Conservation (phyloP, 2,797 vertebrate species). For the Mastacembelus armatus region DNA sequence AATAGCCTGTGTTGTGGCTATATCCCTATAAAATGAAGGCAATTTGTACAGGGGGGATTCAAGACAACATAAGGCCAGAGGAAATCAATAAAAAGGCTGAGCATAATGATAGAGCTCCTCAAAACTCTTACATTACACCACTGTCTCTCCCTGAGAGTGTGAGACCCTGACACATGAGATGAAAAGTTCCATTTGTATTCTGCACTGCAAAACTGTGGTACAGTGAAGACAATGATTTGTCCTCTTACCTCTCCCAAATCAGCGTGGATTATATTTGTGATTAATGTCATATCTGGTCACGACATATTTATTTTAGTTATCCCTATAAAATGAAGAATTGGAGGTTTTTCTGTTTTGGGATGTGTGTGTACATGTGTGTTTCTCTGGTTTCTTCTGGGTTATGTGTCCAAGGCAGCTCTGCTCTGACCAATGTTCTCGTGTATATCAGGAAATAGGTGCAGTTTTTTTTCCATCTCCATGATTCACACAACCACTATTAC, state of each 20-base stretch:
- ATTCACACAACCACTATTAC: conserved; percentile 45
- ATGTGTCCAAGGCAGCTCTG: conserved; percentile 70
- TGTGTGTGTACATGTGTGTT: conserved; percentile 7
- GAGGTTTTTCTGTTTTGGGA: conserved; percentile 19
- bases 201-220: conserved; percentile 11
- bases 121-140: conserved; percentile 58
- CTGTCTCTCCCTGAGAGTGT: conserved; percentile 45
- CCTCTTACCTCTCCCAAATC: conserved; percentile 59
- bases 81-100: conserved; percentile 74
- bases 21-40: conserved; percentile 67
- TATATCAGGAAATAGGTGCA: conserved; percentile 56
- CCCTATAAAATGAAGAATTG: conserved; percentile 58
- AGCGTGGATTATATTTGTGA: conserved; percentile 49
- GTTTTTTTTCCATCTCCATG: conserved; percentile 62
- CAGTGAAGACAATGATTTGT: conserved; percentile 48
- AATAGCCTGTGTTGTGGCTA: conserved; percentile 44
- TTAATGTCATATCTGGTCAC: conserved; percentile 53
- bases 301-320: conserved; percentile 57
- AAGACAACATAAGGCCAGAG: conserved; percentile 58
- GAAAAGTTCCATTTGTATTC: conserved; percentile 69
- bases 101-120: conserved; percentile 68
- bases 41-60: conserved; percentile 68
- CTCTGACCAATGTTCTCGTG: conserved; percentile 68
- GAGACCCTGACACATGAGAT: conserved; percentile 60
- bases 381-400: conserved; percentile 64